Evolutionary conservation across 2,888 invertebrate genomes (phyloP), one percentile per base, ranked within the genome.

Genomic region (Subacronicta megacephala): DNA sequence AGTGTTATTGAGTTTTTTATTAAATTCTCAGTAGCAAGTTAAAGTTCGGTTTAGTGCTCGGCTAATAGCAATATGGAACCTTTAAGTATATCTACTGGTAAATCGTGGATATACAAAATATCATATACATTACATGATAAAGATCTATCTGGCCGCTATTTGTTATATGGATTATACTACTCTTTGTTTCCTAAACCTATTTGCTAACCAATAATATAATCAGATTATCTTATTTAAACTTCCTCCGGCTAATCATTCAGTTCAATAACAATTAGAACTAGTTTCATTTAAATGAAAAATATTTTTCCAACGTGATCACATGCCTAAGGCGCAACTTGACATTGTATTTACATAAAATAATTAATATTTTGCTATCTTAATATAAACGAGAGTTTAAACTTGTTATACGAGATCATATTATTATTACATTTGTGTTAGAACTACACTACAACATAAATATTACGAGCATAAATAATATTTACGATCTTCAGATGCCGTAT

Each of bases 391-490:
- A 40, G 50, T 46, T 40, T 54, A 40, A 57, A 72, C 57, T 57
- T 43, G 60, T 68, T 46, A 36, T 56, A 69, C 69, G 56, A 73
- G 64, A 69, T 73, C 59, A 52, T 63, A 62, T 72, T 52, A 41
- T 38, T 16, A 23, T 55, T 56, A 62, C 53, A 66, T 58, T 61
- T 75, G 49, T 67, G 58, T 61, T 52, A 60, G 43, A 62, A 66
- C 43, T 68, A 62, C 50, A 45, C 43, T 58, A 64, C 51, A 69
- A 46, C 61, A 55, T 69, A n/a, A n/a, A n/a, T n/a, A 70, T 66
- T 67, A 68, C 46, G 38, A 47, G 56, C 72, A 75, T 78, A 77
- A 79, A 82, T 73, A 62, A 65, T 63, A 75, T 82, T 82, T 82
- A 83, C 69, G 77, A 79, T 54, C 53, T 31, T 64, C 57, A 72